A percentile compares a stretch with the other conserved stretches of the same genome.
phyloP scores from a whole-genome alignment of 2,797 vertebrate genomes.

The Taeniopygia guttata region DNA sequence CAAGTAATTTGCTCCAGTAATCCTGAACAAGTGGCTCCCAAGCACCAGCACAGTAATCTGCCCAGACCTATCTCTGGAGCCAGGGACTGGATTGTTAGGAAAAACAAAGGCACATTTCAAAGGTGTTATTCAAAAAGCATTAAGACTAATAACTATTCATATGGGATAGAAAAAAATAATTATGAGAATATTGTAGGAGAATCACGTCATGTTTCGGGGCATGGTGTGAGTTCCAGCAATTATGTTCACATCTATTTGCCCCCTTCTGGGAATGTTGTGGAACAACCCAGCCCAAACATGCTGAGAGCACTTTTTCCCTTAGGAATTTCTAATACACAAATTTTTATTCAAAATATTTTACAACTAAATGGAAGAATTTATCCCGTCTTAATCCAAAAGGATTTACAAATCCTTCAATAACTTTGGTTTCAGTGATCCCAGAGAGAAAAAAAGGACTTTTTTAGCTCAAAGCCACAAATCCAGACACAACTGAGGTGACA shows the following conservation, averaged over 20 bases:
- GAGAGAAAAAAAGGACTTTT: not conserved
- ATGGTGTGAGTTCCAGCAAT: not conserved
- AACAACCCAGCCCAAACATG: not conserved
- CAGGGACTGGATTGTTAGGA: conserved; percentile 20
- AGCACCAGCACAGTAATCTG: conserved; percentile 52
- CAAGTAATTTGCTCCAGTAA: conserved; percentile 38
- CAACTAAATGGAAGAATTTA: not conserved
- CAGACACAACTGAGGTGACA: not conserved
- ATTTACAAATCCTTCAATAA: not conserved
- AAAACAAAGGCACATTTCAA: conserved; percentile 57
- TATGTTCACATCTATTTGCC: not conserved
- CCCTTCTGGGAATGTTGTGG: conserved; percentile 22
- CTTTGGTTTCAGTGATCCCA: not conserved
- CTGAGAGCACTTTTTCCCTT: not conserved
- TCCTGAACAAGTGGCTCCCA: conserved; percentile 30
- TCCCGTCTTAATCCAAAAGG: not conserved
- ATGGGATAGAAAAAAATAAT: conserved; percentile 49
- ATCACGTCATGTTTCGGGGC: conserved; percentile 3
- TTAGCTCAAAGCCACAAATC: not conserved
- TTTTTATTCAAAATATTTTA: not conserved
- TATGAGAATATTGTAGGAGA: conserved; percentile 23
- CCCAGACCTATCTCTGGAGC: conserved; percentile 58
- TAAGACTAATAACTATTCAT: conserved; percentile 59
- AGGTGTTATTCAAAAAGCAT: conserved; percentile 46
- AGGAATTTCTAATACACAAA: not conserved